Percentiles rank a stretch among this genome's conserved stretches.
These are phyloP conservation scores for Hemiprocne comata DNA, from an alignment of 2,113 vertebrate species.

Conservation along the genomic window DNA sequence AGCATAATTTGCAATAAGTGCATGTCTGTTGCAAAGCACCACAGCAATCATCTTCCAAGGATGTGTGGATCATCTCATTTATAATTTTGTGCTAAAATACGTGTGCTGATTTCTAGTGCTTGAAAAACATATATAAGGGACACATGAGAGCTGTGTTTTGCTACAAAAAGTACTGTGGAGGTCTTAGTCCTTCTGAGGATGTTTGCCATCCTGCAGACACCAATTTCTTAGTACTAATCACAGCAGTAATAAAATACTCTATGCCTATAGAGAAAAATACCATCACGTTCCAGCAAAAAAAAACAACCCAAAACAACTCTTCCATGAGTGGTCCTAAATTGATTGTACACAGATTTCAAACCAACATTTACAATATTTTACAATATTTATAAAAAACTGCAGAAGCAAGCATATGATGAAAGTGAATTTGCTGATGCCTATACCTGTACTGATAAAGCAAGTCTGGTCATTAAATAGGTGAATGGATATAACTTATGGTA, in stretches of 20 bases:
- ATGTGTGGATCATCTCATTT: not conserved
- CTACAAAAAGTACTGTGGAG: not conserved
- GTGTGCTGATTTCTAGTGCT: not conserved
- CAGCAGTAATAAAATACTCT: constrained; percentile 5
- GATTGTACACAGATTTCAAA: constrained; percentile 53
- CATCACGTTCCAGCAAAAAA: not conserved
- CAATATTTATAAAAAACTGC: not conserved
- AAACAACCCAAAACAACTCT: not conserved
- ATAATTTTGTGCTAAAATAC: not conserved
- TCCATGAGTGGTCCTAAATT: not conserved
- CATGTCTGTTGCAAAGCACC: not conserved
- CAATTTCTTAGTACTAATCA: constrained; percentile 33
- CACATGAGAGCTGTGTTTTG: not conserved
- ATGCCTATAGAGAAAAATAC: constrained; percentile 43
- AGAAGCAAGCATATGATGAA: not conserved
- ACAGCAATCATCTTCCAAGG: not conserved
- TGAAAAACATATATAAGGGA: not conserved
- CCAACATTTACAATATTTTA: not conserved
- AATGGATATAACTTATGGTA: not conserved
- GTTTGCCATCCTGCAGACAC: not conserved
- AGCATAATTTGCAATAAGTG: constrained; percentile 7
- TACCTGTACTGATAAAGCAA: not conserved
- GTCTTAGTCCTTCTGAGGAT: not conserved
- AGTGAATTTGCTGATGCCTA: not conserved
- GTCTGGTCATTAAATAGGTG: not conserved